Conservation (phyloP, 30 jellyfish, hydroid and myxozoan species). For the Clytia hemisphaerica region DNA sequence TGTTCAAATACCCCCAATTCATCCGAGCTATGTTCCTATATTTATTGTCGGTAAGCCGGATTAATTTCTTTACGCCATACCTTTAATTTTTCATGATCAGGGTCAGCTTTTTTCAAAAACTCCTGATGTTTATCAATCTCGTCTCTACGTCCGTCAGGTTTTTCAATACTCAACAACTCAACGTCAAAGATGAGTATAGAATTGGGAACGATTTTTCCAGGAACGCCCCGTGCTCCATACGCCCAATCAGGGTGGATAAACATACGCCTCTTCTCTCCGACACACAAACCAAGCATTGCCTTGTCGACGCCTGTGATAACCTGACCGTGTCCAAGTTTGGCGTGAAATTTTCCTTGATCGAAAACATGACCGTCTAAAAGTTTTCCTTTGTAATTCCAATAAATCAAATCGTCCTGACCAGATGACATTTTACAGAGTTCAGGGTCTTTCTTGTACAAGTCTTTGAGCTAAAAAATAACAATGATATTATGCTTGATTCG, state of each 20-base stretch:
- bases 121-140: no score
- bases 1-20: no score
- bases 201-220: conserved; percentile 33
- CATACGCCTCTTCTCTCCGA: conserved; percentile 44
- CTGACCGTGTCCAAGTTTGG: conserved; percentile 24
- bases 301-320: conserved; percentile 42
- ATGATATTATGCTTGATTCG: no score
- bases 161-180: conserved; percentile 37
- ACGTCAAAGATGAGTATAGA: conserved; percentile 35
- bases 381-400: conserved; percentile 36
- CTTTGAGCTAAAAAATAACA: no score
- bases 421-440: conserved; percentile 26
- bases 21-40: no score
- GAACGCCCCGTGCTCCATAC: conserved; percentile 30
- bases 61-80: not conserved
- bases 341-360: conserved; percentile 24
- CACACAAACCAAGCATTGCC: conserved; percentile 37
- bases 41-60: not conserved
- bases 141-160: conserved; percentile 16
- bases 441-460: no score
- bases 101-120: no score
- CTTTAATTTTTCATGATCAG: no score
- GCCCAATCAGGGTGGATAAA: conserved; percentile 42
- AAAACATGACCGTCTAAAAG: conserved; percentile 28
- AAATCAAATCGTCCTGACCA: conserved; percentile 17